A percentile compares a stretch with the other conserved stretches of the same genome.
phyloP scores from a whole-genome alignment of 2,113 vertebrate genomes.

The Phainopepla nitens region DNA sequence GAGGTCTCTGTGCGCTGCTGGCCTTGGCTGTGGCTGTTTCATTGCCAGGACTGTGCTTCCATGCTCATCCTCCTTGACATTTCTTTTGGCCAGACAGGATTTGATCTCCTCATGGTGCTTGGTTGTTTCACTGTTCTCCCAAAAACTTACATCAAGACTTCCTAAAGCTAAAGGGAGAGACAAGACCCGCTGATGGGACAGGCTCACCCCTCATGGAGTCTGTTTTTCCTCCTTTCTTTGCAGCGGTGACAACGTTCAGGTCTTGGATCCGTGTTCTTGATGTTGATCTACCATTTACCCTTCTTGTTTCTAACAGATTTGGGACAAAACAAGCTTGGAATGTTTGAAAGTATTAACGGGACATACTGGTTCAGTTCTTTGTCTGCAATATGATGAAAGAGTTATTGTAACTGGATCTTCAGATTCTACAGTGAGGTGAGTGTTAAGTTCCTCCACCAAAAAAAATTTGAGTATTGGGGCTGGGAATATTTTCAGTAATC shows the following conservation, averaged over 20 bases:
- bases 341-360: conserved; percentile 97
- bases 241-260: accelerated
- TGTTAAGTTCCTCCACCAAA: background rate
- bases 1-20: background rate
- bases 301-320: conserved; percentile 79
- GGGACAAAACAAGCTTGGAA: conserved; percentile 97
- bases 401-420: conserved; percentile 98
- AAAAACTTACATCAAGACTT: background rate
- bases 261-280: background rate
- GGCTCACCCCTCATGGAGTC: background rate
- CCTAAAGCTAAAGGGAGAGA: background rate
- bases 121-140: background rate
- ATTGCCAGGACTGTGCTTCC: background rate
- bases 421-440: conserved; percentile 96
- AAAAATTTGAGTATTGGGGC: background rate
- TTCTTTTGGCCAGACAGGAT: background rate
- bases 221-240: background rate
- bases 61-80: accelerated
- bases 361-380: conserved; percentile 96
- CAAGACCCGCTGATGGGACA: background rate
- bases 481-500: background rate
- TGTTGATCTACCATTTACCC: background rate
- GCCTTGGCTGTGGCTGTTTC: background rate
- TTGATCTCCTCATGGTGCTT: background rate
- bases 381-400: conserved; percentile 96